phyloP scores from a whole-genome alignment of 2,113 vertebrate species.

The Electrona antarctica region DNA sequence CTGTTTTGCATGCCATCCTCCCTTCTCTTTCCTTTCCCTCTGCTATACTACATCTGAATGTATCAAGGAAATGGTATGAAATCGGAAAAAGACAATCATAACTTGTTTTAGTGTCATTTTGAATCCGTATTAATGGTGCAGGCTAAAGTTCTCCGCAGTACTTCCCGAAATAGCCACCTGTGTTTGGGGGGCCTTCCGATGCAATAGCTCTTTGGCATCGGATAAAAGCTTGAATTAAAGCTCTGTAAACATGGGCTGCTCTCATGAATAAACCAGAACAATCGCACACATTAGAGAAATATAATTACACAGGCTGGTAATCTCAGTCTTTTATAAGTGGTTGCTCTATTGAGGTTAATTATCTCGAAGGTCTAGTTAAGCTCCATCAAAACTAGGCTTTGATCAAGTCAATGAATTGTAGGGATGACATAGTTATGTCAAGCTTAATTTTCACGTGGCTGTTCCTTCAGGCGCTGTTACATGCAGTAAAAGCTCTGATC shows the following conservation, averaged over 20 bases:
- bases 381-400: not conserved
- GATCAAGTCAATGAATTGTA: conserved; percentile 36
- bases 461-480: too few species aligned
- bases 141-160: conserved; percentile 5
- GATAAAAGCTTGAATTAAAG: conserved; percentile 41
- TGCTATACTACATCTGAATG: too few species aligned
- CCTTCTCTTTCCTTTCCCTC: too few species aligned
- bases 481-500: too few species aligned
- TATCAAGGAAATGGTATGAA: too few species aligned
- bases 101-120: too few species aligned
- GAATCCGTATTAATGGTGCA: not conserved
- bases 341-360: not conserved
- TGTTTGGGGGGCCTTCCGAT: conserved; percentile 25
- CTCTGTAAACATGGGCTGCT: not conserved
- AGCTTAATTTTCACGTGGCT: not conserved
- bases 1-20: too few species aligned
- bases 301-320: not conserved
- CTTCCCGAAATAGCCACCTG: not conserved
- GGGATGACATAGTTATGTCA: conserved; percentile 4
- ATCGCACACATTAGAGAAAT: not conserved
- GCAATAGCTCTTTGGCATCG: conserved; percentile 6
- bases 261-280: conserved; percentile 34
- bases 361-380: not conserved
- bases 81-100: too few species aligned
- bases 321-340: not conserved